Base-by-base conservation (phyloP, 2,113 vertebrate genomes). In the Takifugu flavidus region DNA sequence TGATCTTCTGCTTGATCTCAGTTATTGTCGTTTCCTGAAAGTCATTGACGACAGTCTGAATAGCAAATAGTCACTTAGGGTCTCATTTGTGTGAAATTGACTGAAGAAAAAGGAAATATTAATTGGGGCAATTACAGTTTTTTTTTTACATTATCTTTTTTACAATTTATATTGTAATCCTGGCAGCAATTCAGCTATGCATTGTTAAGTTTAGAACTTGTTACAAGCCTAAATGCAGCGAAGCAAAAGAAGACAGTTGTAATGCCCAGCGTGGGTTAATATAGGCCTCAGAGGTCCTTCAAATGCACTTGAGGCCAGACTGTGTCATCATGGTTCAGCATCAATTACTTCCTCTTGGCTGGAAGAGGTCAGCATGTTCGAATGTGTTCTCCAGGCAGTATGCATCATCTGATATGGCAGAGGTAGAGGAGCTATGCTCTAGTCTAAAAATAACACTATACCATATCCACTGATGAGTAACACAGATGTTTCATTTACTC, bases 1-100 rank as follows among this genome's bases (percentile, higher is more conserved):
- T 98, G 75, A 99, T 85, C 80, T 92, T 95, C 84, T 98, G 97
- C 80, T 99, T 99, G 88, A 99, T 98, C 85, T 98, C 97, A 7
- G 96, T 98, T 82, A 99, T 99, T n/a, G 97, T 99, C 14, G 97
- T 99, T 86, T 99, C 96, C 97, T 99, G 83, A 57, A 57, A 77
- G 60, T 25, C 4, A 49, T 73, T 44, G 56, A 65, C 27, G 64
- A 25, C 25, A 49, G 15, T 62, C 25, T 49, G 14, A 63, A 52
- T 15, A 20, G 49, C 13, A 43, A 20, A 49, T 20, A n/a, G 25
- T 53, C 28, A 4, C 26, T 43, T 5, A 1, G 4, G 0, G 8
- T 29, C 28, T 39, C 42, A 14, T n/a, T 12, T 53, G 20, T 54
- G 49, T 51, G 27, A 49, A 49, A 66, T 49, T 49, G 6, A 53